Conservation (phyloP, 2,888 invertebrate species). For the Ophraella communa region DNA sequence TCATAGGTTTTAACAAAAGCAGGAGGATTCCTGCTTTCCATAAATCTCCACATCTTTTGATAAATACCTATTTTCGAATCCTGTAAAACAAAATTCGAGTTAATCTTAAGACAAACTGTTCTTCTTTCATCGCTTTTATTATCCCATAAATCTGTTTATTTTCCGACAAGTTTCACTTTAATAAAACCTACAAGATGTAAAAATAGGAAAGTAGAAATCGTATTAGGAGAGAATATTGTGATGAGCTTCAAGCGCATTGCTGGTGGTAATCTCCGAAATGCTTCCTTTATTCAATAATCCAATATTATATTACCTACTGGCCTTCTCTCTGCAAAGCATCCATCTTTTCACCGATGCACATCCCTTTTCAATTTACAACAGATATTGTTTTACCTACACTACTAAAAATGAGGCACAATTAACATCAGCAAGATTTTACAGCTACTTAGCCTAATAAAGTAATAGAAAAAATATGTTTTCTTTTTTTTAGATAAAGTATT, state of each 20-base stretch:
- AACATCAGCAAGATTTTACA: too few relatives aligned
- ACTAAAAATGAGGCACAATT: too few relatives aligned
- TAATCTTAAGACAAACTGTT: too few relatives aligned
- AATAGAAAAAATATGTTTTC: too few relatives aligned
- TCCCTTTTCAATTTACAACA: neutral
- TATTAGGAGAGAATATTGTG: constrained; percentile 17
- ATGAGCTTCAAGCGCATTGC: constrained; percentile 5
- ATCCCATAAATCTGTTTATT: too few relatives aligned
- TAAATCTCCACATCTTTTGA: constrained; percentile 93
- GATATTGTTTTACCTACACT: neutral
- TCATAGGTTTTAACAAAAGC: constrained; percentile 90
- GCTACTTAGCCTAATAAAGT: too few relatives aligned
- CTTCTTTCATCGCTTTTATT: too few relatives aligned
- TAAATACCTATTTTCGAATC: constrained; percentile 81
- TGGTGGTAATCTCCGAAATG: constrained; percentile 10
- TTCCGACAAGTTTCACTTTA: neutral
- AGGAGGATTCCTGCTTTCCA: constrained; percentile 80
- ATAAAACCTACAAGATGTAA: neutral
- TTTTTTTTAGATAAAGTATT: too few relatives aligned
- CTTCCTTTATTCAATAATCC: constrained; percentile 5
- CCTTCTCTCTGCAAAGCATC: constrained; percentile 4
- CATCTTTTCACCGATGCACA: neutral
- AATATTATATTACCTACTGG: constrained; percentile 1
- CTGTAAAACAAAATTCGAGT: constrained; percentile 57
- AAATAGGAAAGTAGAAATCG: constrained; percentile 8